Evolutionary conservation across 2,113 vertebrate species (phyloP).

Genomic region (Ictidomys tridecemlineatus): DNA sequence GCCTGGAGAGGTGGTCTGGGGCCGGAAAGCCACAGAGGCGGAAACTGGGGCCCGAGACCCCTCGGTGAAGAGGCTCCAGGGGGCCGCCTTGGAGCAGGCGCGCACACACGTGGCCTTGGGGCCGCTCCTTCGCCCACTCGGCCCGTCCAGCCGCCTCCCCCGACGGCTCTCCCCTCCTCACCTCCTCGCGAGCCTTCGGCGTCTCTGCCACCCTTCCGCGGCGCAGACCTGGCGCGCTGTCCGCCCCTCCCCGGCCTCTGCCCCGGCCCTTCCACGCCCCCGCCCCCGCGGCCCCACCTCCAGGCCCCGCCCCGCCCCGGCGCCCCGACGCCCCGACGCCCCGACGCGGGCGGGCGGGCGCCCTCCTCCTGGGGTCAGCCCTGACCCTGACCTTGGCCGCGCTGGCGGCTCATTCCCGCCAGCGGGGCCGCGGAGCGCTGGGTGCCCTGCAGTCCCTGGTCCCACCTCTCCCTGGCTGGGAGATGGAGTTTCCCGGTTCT

Average conservation of each 20-base stretch:
- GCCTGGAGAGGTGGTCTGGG: background rate
- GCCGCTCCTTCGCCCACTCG: background rate
- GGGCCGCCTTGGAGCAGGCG: background rate
- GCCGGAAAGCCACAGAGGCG: background rate
- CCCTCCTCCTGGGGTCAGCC: too few relatives aligned
- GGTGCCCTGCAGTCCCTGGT: rapidly evolving
- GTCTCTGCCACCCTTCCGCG: background rate
- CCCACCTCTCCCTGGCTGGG: background rate
- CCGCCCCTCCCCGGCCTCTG: background rate
- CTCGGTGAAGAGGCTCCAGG: background rate
- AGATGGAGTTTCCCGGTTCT: background rate
- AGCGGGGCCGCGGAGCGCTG: background rate
- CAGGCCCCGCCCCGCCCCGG: background rate
- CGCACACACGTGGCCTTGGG: rapidly evolving
- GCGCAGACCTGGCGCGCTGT: background rate
- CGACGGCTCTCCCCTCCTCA: background rate
- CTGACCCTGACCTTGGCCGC: background rate
- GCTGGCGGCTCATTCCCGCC: too few relatives aligned
- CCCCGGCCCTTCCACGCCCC: background rate
- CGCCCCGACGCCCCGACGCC: background rate
- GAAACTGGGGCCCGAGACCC: background rate
- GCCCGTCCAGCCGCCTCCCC: background rate
- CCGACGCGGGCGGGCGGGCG: background rate
- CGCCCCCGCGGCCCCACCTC: background rate
- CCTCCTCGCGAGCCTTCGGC: background rate